phyloP scores from a whole-genome alignment of 2,113 vertebrate genomes.

The Peucedramus taeniatus region DNA sequence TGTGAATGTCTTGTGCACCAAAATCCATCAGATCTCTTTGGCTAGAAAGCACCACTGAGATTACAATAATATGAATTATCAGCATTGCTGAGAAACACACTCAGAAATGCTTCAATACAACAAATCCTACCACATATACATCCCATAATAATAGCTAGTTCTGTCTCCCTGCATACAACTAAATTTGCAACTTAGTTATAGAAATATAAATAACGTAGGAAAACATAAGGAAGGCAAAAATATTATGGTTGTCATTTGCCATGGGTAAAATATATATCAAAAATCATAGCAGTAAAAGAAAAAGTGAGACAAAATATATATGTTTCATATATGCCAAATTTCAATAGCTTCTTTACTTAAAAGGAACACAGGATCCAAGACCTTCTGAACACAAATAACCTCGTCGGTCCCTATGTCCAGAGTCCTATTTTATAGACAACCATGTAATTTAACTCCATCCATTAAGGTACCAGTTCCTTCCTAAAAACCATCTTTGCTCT shows the following conservation, averaged over 20 bases:
- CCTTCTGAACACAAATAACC: not conserved
- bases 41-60: not conserved
- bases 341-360: not conserved
- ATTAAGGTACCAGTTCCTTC: not conserved
- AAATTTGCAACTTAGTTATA: not conserved
- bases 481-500: not conserved
- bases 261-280: not conserved
- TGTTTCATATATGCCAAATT: not conserved
- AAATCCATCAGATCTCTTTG: not conserved
- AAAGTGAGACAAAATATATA: not conserved
- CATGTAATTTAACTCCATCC: not conserved
- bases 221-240: constrained; percentile 19
- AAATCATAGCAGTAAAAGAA: not conserved
- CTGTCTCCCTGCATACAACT: not conserved
- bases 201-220: not conserved
- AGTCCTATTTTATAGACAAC: not conserved
- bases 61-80: not conserved
- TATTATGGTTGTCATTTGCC: constrained; percentile 7
- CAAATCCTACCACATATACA: not conserved
- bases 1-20: not conserved
- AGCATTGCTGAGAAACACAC: not conserved
- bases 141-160: not conserved
- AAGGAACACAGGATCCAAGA: not conserved
- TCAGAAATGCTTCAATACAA: not conserved
- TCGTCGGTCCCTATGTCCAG: not conserved